Evolutionary conservation across 1,140 invertebrate genomes (phyloP), one percentile per base, ranked within the genome.

Genomic region (Lysiphlebus fabarum): DNA sequence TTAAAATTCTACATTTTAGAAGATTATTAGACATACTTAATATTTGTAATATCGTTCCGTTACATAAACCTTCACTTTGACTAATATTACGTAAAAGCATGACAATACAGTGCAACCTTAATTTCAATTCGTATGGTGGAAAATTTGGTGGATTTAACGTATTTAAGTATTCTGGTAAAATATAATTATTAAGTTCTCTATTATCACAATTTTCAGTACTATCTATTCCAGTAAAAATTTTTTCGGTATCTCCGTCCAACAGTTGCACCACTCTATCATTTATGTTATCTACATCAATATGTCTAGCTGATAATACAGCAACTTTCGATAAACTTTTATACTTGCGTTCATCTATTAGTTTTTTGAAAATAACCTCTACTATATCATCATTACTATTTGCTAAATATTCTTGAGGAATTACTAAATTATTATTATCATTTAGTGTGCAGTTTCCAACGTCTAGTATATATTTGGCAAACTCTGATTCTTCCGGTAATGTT

Each of bases 91-190:
- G 12, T 7, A 43, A 26, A 14, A 55, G 41, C 53, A 55, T 55
- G 12, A 55, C 53, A 4, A 55, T 34, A n/a, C 51, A 9, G n/a
- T 26, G 4, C 10, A 5, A 9, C 17, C 53, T 40, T 12, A 55
- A 43, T 42, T 11, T 33, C 9, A 55, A 17, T 26, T 55, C 51
- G n/a, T 56, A 45, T 36, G 54, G 43, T 17, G 54, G 54, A 45
- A 56, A 56, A 55, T 56, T 59, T 53, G 62, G 44, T 17, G 58
- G 58, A 40, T 64, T 59, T 5, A 65, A 45, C 17, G 49, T 60
- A 58, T 70, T 65, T n/a, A 69, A 57, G 59, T 63, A 63, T 57
- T 70, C 65, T 34, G 51, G 41, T 53, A 59, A 58, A 48, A 48
- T 53, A 7, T 50, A 48, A 51, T 58, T 37, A 37, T 45, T 48